Base-by-base conservation (phyloP, 2,888 invertebrate genomes). In the Neoascia interrupta region DNA sequence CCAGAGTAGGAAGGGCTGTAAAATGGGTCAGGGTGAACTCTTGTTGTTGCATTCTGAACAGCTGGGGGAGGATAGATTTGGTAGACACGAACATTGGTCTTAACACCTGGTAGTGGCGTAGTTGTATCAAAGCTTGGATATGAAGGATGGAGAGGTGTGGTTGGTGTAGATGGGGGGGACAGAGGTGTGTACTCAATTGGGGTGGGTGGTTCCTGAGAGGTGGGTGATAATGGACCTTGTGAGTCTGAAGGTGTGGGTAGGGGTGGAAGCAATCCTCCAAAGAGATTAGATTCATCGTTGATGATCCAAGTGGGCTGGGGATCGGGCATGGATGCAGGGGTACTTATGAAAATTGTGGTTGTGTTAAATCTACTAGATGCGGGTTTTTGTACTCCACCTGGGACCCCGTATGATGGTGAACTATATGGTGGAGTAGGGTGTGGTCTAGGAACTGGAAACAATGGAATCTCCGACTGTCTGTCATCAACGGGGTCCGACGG, bases 1-100 rank as follows among this genome's bases (percentile, higher is more conserved):
- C 84, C 87, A 0, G 88, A 81, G 81, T 88, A 88, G 1, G 86
- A 76, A 0, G 84, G 84, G 82, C 87, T 88, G 15, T 88, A 88
- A 18, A 85, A 85, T 0, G 87, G 87, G 15, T 41, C 81, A 2
- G 82, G 70, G 49, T 81, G 82, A 19, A 74, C 81, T 15, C 80
- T 63, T 4, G 76, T 36, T 3, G 84, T 84, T 0, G 80, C 80
- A 81, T 85, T 84, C 3, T 58, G 76, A 5, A 84, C 21, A 1
- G 82, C 56, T 15, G 86, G 85, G 1, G 83, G 69, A 6, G 87
- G 85, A 66, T 85, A 85, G 3, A 84, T 83, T 15, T 82, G 83
- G 53, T 73, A 83, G 1, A 75, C 82, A 2, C 82, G 80, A 2
- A 85, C 72, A 36, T 79, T 83, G 1, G 81, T 70, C 37, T 75